A percentile compares a stretch with the other conserved stretches of the same genome.
These are phyloP conservation scores for Trissolcus basalis DNA, from an alignment of 1,140 invertebrate species.

Conservation along the genomic window DNA sequence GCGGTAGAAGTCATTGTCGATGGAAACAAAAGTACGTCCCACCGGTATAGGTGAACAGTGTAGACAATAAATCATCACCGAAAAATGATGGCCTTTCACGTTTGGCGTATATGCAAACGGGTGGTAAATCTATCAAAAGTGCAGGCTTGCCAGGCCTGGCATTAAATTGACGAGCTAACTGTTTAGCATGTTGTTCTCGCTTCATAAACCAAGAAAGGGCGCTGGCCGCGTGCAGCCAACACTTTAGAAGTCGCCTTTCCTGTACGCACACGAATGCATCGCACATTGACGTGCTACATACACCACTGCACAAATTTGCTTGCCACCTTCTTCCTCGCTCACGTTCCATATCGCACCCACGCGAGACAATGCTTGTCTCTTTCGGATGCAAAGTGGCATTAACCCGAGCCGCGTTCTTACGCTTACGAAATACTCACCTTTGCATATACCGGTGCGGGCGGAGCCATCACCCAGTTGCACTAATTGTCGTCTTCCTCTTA, in stretches of 20 bases:
- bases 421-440: conserved; percentile 39
- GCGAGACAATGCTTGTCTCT: conserved; percentile 64
- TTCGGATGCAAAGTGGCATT: conserved; percentile 61
- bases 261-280: conserved; percentile 52
- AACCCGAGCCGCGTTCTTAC: conserved; percentile 51
- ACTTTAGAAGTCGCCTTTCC: conserved; percentile 63
- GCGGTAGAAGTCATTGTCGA: background rate
- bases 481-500: conserved; percentile 69
- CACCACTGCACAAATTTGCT: conserved; percentile 55
- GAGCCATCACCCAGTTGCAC: conserved; percentile 64
- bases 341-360: conserved; percentile 62
- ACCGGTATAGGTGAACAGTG: background rate
- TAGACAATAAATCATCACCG: conserved; percentile 34
- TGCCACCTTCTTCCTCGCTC: conserved; percentile 56
- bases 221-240: conserved; percentile 62
- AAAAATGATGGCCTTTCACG: conserved; percentile 22
- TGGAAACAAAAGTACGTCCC: background rate
- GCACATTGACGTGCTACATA: conserved; percentile 41
- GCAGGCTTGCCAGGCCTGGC: conserved; percentile 35
- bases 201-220: conserved; percentile 67
- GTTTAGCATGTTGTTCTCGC: conserved; percentile 60
- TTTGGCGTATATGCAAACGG: conserved; percentile 28
- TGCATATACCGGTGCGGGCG: conserved; percentile 38
- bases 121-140: conserved; percentile 28
- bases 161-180: conserved; percentile 60